A percentile compares a stretch with the other conserved stretches of the same genome.
Conservation (phyloP, 2,797 vertebrate genomes). For the Helicolenus hilgendorfi region DNA sequence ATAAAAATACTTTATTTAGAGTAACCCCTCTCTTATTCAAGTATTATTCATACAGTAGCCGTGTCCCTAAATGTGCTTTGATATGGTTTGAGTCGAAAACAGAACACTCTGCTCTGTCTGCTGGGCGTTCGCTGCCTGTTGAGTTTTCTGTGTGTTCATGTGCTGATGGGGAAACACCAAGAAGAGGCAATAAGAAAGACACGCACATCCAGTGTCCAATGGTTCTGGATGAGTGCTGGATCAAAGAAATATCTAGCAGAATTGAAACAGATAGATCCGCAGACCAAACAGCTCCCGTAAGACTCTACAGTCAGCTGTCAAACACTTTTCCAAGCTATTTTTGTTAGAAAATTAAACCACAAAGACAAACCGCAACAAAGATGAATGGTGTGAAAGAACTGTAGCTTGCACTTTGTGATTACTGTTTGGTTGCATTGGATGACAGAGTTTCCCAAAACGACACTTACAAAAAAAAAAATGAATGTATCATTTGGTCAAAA, state of each 20-base stretch:
- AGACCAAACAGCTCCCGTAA: too few species aligned
- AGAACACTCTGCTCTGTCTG: neutral
- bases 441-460: neutral
- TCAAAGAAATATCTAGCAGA: too few species aligned
- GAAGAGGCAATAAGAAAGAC: too few species aligned
- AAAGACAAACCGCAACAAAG: neutral
- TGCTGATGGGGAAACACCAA: neutral
- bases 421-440: neutral
- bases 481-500: neutral
- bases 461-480: neutral
- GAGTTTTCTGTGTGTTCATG: neutral
- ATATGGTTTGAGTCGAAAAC: neutral
- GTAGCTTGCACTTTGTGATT: neutral
- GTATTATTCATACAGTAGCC: neutral
- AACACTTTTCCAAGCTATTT: neutral
- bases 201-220: too few species aligned
- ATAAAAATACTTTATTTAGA: conserved; percentile 1
- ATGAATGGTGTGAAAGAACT: neutral
- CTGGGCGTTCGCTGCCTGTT: neutral
- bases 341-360: neutral
- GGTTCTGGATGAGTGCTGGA: too few species aligned
- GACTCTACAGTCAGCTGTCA: neutral
- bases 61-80: neutral
- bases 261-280: too few species aligned
- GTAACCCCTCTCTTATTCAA: neutral